phyloP scores from a whole-genome alignment of 1,140 invertebrate genomes.

The Pseudomyrmex concolor region DNA sequence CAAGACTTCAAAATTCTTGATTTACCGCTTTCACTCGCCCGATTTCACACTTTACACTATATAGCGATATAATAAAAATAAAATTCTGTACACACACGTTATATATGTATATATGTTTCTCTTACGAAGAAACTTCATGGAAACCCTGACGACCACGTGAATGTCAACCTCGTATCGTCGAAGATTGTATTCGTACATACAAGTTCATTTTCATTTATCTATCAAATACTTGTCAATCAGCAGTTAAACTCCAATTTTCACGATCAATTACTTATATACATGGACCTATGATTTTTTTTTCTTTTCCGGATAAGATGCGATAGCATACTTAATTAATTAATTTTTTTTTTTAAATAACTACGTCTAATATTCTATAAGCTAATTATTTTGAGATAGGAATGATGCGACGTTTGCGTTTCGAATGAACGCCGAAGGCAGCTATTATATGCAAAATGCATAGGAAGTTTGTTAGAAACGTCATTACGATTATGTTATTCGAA shows the following conservation, averaged over 20 bases:
- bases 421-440: slow-evolving; percentile 64
- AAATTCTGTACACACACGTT: slow-evolving; percentile 36
- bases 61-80: slow-evolving; percentile 55
- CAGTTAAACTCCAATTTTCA: slow-evolving; percentile 15
- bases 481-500: slow-evolving; percentile 48
- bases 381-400: slow-evolving; percentile 77
- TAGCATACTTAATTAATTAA: slow-evolving; percentile 26
- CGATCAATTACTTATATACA: slow-evolving; percentile 20
- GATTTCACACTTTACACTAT: not conserved
- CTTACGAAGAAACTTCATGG: slow-evolving; percentile 20
- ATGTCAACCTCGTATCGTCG: too few species aligned
- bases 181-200: slow-evolving; percentile 32
- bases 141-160: slow-evolving; percentile 38
- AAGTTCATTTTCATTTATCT: not conserved
- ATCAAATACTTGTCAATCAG: not conserved
- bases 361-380: slow-evolving; percentile 72
- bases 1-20: slow-evolving; percentile 14
- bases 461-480: slow-evolving; percentile 61
- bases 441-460: slow-evolving; percentile 71
- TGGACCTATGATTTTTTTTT: not conserved
- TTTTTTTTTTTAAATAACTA: slow-evolving; percentile 53
- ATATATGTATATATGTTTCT: not conserved
- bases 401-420: slow-evolving; percentile 70
- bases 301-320: not conserved
- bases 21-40: slow-evolving; percentile 4